These are phyloP conservation scores for Odontocolon sp. DNA, from an alignment of 2,888 invertebrate species.

Conservation along the genomic window DNA sequence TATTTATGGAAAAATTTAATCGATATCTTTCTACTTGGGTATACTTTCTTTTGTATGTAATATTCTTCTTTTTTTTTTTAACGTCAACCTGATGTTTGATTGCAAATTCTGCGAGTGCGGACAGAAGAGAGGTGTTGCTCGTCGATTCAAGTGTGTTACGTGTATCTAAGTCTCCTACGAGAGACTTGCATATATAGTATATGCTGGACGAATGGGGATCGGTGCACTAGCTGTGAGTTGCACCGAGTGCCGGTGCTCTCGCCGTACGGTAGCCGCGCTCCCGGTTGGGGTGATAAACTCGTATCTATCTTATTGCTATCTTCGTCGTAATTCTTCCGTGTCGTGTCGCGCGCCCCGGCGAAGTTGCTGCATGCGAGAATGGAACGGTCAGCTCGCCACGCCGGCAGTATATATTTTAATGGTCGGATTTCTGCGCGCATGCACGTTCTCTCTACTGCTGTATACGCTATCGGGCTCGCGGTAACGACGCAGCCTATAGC, in stretches of 20 bases:
- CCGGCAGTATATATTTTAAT: constrained; percentile 73
- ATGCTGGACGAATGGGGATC: constrained; percentile 4
- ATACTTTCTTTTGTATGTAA: no score
- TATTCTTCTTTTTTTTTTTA: no score
- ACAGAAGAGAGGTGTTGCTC: no score
- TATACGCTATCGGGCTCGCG: constrained; percentile 35
- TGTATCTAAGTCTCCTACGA: no score
- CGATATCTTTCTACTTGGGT: not conserved
- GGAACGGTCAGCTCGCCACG: constrained; percentile 69
- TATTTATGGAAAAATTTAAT: constrained; percentile 27
- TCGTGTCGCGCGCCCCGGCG: constrained; percentile 65
- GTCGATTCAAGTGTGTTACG: no score
- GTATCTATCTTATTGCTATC: constrained; percentile 77
- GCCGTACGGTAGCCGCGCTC: constrained; percentile 63
- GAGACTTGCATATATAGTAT: no score
- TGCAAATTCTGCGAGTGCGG: no score
- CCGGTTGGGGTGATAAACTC: constrained; percentile 71
- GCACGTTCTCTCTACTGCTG: constrained; percentile 67
- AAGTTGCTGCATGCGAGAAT: constrained; percentile 68
- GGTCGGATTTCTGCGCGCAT: constrained; percentile 72
- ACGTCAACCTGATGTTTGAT: no score
- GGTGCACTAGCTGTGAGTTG: not conserved
- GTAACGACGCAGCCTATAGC: constrained; percentile 24
- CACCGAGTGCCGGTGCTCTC: constrained; percentile 28
- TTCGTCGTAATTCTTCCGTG: constrained; percentile 74